phyloP scores from a whole-genome alignment of 2,113 vertebrate genomes.

The Pycnonotus jocosus region DNA sequence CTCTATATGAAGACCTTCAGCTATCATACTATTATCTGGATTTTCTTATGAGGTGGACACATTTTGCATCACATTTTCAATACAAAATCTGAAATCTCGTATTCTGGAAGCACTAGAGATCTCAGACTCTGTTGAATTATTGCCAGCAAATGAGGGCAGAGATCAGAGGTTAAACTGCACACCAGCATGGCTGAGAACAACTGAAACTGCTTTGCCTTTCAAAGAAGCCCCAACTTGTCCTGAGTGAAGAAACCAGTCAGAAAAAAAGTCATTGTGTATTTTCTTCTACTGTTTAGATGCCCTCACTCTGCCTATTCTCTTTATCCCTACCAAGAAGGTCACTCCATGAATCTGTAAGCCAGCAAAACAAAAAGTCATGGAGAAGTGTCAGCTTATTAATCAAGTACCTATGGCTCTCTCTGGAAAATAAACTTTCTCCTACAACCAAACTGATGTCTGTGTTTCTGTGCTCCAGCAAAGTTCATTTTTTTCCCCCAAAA shows the following conservation, averaged over 20 bases:
- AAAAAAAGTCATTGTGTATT: background rate
- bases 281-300: background rate
- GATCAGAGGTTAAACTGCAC: background rate
- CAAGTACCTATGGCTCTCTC: background rate
- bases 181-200: background rate
- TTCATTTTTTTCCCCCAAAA: background rate
- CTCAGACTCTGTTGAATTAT: background rate
- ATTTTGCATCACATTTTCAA: background rate
- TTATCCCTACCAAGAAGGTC: background rate
- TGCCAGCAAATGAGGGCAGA: background rate
- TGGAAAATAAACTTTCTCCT: background rate
- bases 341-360: background rate
- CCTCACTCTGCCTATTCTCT: background rate
- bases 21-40: background rate
- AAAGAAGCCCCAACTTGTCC: background rate
- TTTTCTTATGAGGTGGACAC: background rate
- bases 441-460: background rate
- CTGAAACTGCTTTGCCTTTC: background rate
- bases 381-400: background rate
- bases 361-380: background rate
- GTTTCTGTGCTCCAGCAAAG: background rate
- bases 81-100: background rate
- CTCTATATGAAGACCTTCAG: background rate
- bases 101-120: background rate
- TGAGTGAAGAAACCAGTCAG: background rate